Evolutionary conservation across 2,113 vertebrate species (phyloP), one percentile per base, ranked within the genome.

Genomic region (Pipra filicauda): DNA sequence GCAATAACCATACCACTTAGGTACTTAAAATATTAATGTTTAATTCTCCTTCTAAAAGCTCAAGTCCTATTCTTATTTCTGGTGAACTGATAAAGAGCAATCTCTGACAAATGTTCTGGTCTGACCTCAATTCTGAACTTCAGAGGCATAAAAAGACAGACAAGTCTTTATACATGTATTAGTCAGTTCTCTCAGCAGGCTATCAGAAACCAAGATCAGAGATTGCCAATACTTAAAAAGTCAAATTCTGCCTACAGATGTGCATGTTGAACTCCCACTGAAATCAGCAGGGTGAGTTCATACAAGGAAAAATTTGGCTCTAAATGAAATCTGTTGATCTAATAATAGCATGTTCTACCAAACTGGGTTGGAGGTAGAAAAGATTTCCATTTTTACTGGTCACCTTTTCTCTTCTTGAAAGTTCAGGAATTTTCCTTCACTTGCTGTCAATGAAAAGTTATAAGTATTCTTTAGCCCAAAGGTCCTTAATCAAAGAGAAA

Each of bases 191-290:
- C 91, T 71, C 96, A 92, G 95, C 72, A 94, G 90, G 89, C 46
- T 72, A 80, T 58, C 74, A 93, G 91, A 85, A 94, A 82, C 59
- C 46, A 80, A 94, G 52, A 95, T 92, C 91, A 96, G 79, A 96
- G 85, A 97, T 91, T 92, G 94, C 58, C 52, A 86, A 75, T 80
- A 91, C 70, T 92, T 73, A 91, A 96, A 96, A 94, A 91, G 77
- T 58, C 85, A 92, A 88, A 97, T 88, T 97, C 72, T 93, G 54
- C 62, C 85, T 64, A 73, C 44, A 78, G 74, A 92, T 69, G 75
- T 88, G 61, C 66, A 67, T 82, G 76, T 51, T 82, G 86, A 79
- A 70, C 35, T 96, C 92, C 55, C 69, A 88, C 31, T 91, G 69
- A 96, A 95, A 95, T 81, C 84, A 88, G 88, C 79, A 91, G 88